Percentiles rank a stretch among this genome's conserved stretches.
Evolutionary conservation across 1,140 invertebrate species (phyloP).

Genomic region (Hyposmocoma kahamanoa): DNA sequence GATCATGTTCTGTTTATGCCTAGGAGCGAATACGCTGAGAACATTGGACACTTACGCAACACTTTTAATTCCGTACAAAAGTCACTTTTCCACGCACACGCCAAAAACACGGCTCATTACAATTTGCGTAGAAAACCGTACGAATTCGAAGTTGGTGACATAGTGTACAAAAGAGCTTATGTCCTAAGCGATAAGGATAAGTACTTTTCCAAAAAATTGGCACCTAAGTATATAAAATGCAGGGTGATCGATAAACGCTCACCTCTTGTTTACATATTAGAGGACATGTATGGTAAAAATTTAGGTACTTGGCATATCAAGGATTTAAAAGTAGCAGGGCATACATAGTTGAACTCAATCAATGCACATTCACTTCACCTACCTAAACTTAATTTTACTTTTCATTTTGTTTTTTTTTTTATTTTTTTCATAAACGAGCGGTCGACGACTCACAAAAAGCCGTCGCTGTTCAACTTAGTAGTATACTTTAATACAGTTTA

Average conservation of each 20-base stretch:
- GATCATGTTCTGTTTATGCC: slow-evolving; percentile 2
- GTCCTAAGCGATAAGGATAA: slow-evolving; percentile 3
- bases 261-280: slow-evolving; percentile 4
- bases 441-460: too few relatives aligned
- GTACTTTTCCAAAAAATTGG: slow-evolving; percentile 6
- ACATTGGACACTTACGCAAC: not conserved
- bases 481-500: too few relatives aligned
- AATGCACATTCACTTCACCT: too few relatives aligned
- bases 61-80: not conserved
- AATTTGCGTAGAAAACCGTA: slow-evolving; percentile 1
- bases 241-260: not conserved
- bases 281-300: slow-evolving; percentile 2
- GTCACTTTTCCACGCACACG: not conserved
- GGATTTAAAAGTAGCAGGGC: slow-evolving; percentile 1
- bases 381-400: too few relatives aligned
- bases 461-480: too few relatives aligned
- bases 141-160: slow-evolving; percentile 1
- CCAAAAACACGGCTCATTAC: slow-evolving; percentile 1
- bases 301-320: slow-evolving; percentile 4
- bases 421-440: too few relatives aligned
- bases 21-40: not conserved
- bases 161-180: slow-evolving; percentile 2
- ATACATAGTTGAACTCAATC: too few relatives aligned
- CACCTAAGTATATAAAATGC: slow-evolving; percentile 6
- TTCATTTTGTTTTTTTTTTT: too few relatives aligned